phyloP scores from a whole-genome alignment of 37 sponge, comb jelly and placozoan genomes.

The Axinella damicornis region DNA sequence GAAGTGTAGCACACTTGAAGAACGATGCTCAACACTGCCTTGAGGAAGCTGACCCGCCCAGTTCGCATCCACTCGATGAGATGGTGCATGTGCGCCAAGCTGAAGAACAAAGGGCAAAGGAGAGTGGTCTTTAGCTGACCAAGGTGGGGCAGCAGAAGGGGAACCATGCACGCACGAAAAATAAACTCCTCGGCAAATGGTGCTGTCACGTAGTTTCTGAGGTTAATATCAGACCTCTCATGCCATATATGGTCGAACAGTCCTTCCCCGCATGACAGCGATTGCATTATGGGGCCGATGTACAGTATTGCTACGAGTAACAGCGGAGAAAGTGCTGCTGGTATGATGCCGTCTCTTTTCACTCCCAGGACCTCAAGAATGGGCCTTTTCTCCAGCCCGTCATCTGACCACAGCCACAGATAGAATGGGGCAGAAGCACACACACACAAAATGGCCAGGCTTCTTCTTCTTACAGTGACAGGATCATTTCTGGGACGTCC shows the following conservation, averaged over 20 bases:
- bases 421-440: conserved; percentile 21
- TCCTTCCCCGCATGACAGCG: neutral
- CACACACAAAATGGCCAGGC: conserved; percentile 18
- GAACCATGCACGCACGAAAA: conserved; percentile 88
- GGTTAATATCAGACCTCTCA: conserved; percentile 55
- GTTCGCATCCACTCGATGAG: conserved; percentile 69
- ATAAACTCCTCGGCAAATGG: conserved; percentile 92
- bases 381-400: neutral
- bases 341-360: conserved; percentile 16
- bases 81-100: conserved; percentile 93
- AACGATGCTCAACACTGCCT: conserved; percentile 29
- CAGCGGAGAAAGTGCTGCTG: conserved; percentile 40
- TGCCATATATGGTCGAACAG: neutral
- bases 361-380: conserved; percentile 31
- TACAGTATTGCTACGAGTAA: conserved; percentile 58
- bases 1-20: conserved; percentile 81
- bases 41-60: conserved; percentile 1
- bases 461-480: conserved; percentile 47
- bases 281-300: conserved; percentile 62
- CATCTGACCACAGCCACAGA: conserved; percentile 18
- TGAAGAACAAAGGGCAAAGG: conserved; percentile 86
- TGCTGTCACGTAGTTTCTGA: conserved; percentile 86
- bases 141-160: conserved; percentile 72
- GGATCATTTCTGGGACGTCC: conserved; percentile 62
- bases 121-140: conserved; percentile 57